Percentiles rank a stretch among this genome's conserved stretches.
Evolutionary conservation across 2,888 invertebrate species (phyloP).

Genomic region (Vannuccia rotundouncinata): DNA sequence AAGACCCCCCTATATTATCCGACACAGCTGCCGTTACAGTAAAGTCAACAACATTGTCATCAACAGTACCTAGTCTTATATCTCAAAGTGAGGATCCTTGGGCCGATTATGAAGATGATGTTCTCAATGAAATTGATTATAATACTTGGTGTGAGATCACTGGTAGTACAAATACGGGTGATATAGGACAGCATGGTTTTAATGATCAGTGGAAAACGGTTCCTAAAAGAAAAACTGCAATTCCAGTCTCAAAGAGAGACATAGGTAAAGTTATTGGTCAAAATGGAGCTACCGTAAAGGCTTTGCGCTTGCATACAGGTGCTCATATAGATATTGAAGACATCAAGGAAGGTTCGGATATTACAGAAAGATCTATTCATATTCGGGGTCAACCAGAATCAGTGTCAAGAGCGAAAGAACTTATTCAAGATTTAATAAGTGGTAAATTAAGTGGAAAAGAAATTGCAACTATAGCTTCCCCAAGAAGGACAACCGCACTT

Average conservation of each 20-base stretch:
- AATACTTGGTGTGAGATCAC: constrained; percentile 33
- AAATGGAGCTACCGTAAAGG: constrained; percentile 93
- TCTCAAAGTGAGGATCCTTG: background rate
- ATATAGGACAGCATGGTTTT: constrained; percentile 17
- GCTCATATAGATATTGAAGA: constrained; percentile 95
- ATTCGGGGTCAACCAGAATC: constrained; percentile 35
- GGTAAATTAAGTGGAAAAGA: constrained; percentile 32
- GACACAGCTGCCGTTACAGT: background rate
- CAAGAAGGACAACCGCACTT: too few relatives aligned
- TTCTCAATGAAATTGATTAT: constrained; percentile 6
- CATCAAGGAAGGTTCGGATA: constrained; percentile 27
- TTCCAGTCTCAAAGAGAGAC: constrained; percentile 84
- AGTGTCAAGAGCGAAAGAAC: constrained; percentile 64
- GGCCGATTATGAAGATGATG: background rate
- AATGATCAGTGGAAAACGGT: constrained; percentile 34
- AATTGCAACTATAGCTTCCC: background rate
- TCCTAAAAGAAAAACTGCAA: constrained; percentile 65
- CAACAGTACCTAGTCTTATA: background rate
- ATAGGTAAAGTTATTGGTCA: constrained; percentile 94
- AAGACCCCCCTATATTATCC: background rate
- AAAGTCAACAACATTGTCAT: background rate
- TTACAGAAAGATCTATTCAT: constrained; percentile 36
- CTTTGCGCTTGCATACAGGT: constrained; percentile 88
- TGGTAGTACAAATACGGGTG: constrained; percentile 6
- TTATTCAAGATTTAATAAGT: constrained; percentile 64